A percentile compares a stretch with the other conserved stretches of the same genome.
Conservation (phyloP, 37 sponge, comb jelly and placozoan species). For the Beroe ovata region DNA sequence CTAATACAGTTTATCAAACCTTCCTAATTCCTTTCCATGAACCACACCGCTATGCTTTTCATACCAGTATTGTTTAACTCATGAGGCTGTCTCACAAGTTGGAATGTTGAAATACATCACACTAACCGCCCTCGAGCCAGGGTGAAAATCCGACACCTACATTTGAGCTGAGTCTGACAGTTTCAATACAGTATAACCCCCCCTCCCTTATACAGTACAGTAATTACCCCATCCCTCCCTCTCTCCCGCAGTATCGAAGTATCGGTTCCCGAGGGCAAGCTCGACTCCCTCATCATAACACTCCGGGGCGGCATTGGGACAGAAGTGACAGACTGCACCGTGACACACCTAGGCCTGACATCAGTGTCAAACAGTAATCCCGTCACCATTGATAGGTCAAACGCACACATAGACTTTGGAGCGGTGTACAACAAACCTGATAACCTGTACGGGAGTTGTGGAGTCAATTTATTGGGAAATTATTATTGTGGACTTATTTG, state of each 20-base stretch:
- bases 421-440: constrained; percentile 38
- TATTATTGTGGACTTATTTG: too few species aligned
- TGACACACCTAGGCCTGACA: constrained; percentile 8
- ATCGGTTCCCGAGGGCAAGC: constrained; percentile 31
- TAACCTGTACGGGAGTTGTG: constrained; percentile 22
- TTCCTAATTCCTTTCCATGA: too few species aligned
- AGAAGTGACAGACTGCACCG: neutral
- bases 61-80: too few species aligned
- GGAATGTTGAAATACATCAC: too few species aligned
- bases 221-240: neutral
- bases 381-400: neutral
- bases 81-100: too few species aligned
- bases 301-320: constrained; percentile 15
- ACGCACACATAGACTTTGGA: constrained; percentile 21
- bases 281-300: constrained; percentile 28
- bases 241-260: constrained; percentile 2
- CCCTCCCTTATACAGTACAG: neutral
- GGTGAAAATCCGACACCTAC: too few species aligned
- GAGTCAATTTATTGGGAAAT: too few species aligned
- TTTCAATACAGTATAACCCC: too few species aligned
- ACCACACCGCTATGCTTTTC: too few species aligned
- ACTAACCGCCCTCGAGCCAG: too few species aligned
- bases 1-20: too few species aligned
- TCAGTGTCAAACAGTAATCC: neutral
- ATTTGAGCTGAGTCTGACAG: too few species aligned